Conservation (phyloP, 2,888 invertebrate genomes). For the Rhingia rostrata region DNA sequence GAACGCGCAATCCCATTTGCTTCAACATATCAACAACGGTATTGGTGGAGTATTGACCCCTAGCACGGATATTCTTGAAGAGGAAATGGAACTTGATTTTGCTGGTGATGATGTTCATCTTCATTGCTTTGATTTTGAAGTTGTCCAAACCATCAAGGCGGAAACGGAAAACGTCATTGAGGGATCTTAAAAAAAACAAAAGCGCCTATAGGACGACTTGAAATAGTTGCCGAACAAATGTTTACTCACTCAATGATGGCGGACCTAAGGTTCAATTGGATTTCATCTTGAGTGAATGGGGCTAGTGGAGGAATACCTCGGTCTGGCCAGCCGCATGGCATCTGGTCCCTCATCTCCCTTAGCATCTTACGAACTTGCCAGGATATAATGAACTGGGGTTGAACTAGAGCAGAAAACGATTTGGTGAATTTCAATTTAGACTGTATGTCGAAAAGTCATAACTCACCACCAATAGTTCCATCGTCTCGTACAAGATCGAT, state of each 20-base stretch:
- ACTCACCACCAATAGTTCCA: constrained; percentile 77
- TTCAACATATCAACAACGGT: constrained; percentile 78
- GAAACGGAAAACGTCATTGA: constrained; percentile 77
- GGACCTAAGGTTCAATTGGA: constrained; percentile 13
- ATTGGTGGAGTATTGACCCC: constrained; percentile 78
- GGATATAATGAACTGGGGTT: constrained; percentile 78
- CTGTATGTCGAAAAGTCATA: background rate
- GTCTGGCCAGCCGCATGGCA: constrained; percentile 78
- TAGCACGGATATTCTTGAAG: constrained; percentile 78
- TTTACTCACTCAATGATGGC: constrained; percentile 61
- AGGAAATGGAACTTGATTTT: constrained; percentile 78
- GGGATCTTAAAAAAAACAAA: constrained; percentile 73
- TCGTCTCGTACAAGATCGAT: constrained; percentile 76
- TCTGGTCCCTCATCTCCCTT: constrained; percentile 70
- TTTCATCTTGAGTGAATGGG: constrained; percentile 73
- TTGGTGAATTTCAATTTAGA: background rate
- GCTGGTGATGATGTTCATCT: constrained; percentile 77
- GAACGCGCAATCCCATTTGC: constrained; percentile 78
- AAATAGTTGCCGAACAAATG: background rate
- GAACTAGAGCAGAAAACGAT: constrained; percentile 66
- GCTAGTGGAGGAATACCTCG: constrained; percentile 78
- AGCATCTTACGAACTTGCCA: constrained; percentile 79
- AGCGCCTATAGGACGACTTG: background rate
- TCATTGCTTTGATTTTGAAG: constrained; percentile 78
- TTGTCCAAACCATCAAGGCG: constrained; percentile 79